Base-by-base conservation (phyloP, 1,140 invertebrate species). In the Lethrus apterus region DNA sequence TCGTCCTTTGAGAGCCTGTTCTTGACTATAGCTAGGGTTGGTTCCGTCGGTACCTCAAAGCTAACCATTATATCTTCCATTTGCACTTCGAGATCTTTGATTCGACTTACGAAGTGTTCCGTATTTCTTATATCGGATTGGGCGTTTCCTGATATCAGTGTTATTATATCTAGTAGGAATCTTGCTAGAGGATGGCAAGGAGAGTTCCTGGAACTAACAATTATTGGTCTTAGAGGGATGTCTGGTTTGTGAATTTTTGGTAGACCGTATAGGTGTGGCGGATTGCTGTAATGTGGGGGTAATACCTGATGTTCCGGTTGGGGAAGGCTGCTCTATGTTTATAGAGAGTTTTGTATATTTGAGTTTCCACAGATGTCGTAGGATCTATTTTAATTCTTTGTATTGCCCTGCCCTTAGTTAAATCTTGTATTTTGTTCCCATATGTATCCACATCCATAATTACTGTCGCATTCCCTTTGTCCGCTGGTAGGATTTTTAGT, bases 181-280 rank as follows among this genome's bases (percentile, higher is more conserved):
- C 15, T 24, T 9, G 48, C 26, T 1, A 54, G 15, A 3, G 19
- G 20, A 20, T 56, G 46, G 10, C 17, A 38, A 3, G 47, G 51
- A 11, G 47, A 50, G 7, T 32, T 9, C 24, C 44, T 21, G 29
- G 19, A 49, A 26, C 45, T 48, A n/a, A n/a, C n/a, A 7, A 50
- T 40, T 8, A 52, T 53, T 1, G 54, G 50, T 15, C 53, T 23
- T 1, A 55, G 11, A 3, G 54, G 50, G 2, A 35, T 33, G 3
- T 45, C 21, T 2, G 8, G 5, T 26, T 56, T 53, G 24, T 56
- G 51, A 9, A 48, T 51, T 45, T 56, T 56, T 1, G 50, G 54
- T 11, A 46, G 19, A 19, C 54, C 50, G 17, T 52, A 56, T 11
- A 56, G 42, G 31, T 13, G 43, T 29, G 53, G 53, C n/a, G 41